Evolutionary conservation across 2,888 invertebrate genomes (phyloP).

Genomic region (Tenthredo notha): DNA sequence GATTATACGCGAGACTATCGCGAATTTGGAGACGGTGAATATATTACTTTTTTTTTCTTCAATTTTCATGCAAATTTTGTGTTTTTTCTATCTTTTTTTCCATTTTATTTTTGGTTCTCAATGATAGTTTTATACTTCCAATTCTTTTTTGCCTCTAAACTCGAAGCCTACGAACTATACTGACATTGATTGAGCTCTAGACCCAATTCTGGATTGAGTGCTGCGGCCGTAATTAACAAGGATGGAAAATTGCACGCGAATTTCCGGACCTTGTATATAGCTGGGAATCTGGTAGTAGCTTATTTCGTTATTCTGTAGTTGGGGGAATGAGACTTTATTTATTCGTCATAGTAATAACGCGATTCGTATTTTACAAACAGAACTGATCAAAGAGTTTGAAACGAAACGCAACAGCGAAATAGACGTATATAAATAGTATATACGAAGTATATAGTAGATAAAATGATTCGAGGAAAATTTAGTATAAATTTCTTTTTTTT

Average conservation of each 20-base stretch:
- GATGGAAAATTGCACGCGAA: constrained; percentile 6
- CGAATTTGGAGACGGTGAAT: not conserved
- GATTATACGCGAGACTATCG: not conserved
- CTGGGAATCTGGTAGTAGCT: not conserved
- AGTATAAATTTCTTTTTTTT: not conserved
- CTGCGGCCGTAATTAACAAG: not conserved
- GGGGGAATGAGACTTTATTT: too few species aligned
- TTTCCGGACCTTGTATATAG: not conserved
- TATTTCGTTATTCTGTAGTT: not conserved
- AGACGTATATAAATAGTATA: too few species aligned
- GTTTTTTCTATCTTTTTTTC: not conserved
- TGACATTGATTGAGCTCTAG: not conserved
- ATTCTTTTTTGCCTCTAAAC: not conserved
- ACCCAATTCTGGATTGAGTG: not conserved
- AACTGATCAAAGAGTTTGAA: not conserved
- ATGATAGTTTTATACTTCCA: not conserved
- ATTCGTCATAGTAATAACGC: not conserved
- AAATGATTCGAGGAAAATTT: not conserved
- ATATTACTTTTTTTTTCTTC: not conserved
- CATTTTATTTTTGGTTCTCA: not conserved
- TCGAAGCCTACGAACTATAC: not conserved
- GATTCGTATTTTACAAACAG: not conserved
- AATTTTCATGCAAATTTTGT: not conserved
- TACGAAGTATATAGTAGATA: too few species aligned
- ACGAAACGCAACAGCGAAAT: not conserved